phyloP scores from a whole-genome alignment of 2,888 invertebrate species.

The Drepanosiphum platanoidis region DNA sequence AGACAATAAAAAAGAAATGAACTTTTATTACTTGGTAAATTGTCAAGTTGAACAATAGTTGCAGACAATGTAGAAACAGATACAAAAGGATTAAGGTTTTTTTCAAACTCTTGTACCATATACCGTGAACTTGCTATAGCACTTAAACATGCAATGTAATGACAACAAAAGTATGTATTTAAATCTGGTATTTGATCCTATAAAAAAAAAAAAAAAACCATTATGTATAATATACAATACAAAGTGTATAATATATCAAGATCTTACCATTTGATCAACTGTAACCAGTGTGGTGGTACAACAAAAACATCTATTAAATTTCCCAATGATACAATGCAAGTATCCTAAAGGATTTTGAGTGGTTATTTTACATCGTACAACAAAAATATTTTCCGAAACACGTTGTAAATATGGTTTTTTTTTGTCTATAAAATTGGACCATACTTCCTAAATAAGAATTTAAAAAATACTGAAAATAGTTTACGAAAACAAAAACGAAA shows the following conservation, averaged over 20 bases:
- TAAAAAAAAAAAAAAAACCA: neutral
- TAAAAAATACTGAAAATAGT: neutral
- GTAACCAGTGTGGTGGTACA: constrained; percentile 58
- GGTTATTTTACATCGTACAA: constrained; percentile 76
- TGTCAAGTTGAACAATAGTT: constrained; percentile 48
- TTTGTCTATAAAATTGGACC: constrained; percentile 53
- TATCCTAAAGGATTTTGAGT: constrained; percentile 77
- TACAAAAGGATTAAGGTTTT: constrained; percentile 56
- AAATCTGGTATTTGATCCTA: constrained; percentile 60
- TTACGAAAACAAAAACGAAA: neutral
- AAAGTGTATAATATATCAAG: neutral
- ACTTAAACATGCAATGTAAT: constrained; percentile 60
- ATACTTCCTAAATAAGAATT: constrained; percentile 57
- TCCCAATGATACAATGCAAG: constrained; percentile 69
- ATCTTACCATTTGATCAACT: constrained; percentile 58
- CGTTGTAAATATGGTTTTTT: constrained; percentile 74
- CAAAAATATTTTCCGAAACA: constrained; percentile 77
- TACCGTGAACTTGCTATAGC: constrained; percentile 52
- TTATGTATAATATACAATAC: neutral
- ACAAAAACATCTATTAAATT: constrained; percentile 55
- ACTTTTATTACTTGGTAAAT: constrained; percentile 41
- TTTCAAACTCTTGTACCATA: constrained; percentile 60
- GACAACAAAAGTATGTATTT: constrained; percentile 60
- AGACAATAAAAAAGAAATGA: neutral
- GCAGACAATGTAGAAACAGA: constrained; percentile 51